Evolutionary conservation across 2,888 invertebrate species (phyloP).

Genomic region (Pecten maximus): DNA sequence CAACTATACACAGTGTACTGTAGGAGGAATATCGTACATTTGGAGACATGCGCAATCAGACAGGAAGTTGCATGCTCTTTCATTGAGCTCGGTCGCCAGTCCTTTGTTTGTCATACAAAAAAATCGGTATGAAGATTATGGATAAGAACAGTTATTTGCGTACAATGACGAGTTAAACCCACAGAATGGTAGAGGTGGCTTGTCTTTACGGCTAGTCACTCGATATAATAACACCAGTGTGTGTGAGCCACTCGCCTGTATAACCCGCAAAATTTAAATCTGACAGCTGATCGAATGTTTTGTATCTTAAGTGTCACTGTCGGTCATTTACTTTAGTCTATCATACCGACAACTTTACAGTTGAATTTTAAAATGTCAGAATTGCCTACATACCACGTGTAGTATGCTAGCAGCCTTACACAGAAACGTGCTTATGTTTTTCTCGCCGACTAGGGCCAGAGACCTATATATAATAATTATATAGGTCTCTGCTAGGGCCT

Average conservation of each 20-base stretch:
- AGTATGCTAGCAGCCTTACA: too few relatives aligned
- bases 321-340: not conserved
- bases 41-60: slow-evolving; percentile 28
- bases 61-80: slow-evolving; percentile 32
- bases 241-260: not conserved
- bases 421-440: too few relatives aligned
- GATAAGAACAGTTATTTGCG: not conserved
- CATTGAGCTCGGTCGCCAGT: slow-evolving; percentile 14
- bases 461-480: too few relatives aligned
- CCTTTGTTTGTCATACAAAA: not conserved
- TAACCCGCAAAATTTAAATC: slow-evolving; percentile 15
- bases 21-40: slow-evolving; percentile 1
- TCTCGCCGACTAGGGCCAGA: too few relatives aligned
- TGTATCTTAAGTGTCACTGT: not conserved
- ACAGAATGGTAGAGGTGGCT: not conserved
- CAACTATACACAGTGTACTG: slow-evolving; percentile 28
- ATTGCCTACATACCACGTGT: not conserved
- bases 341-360: not conserved
- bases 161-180: slow-evolving; percentile 3
- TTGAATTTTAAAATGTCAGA: not conserved
- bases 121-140: not conserved
- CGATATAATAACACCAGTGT: not conserved
- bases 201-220: not conserved
- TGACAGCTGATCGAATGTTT: slow-evolving; percentile 8
- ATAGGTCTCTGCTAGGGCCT: too few relatives aligned